These are phyloP conservation scores for Limnothrissa miodon DNA, from an alignment of 2,113 vertebrate species.

Conservation along the genomic window DNA sequence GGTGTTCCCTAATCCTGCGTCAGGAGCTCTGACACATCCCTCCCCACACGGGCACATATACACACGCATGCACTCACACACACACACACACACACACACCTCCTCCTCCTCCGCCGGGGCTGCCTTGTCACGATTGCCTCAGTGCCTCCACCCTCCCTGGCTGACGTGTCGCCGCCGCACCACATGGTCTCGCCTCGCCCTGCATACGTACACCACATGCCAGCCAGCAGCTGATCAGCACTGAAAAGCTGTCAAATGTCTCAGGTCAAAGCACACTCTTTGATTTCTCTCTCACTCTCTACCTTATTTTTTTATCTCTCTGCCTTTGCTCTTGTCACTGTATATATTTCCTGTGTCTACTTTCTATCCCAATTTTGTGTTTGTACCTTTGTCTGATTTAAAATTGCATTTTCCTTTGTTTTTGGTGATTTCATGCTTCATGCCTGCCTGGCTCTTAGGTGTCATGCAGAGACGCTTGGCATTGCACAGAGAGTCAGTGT, in stretches of 20 bases:
- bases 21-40: constrained; percentile 1
- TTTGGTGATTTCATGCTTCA: constrained; percentile 20
- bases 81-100: constrained; percentile 4
- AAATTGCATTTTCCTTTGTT: not conserved
- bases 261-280: not conserved
- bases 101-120: constrained; percentile 6
- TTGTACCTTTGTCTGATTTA: not conserved
- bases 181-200: not conserved
- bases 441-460: not conserved
- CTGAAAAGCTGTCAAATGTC: constrained; percentile 27
- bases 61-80: not conserved
- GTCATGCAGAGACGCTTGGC: constrained; percentile 17
- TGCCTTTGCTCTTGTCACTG: constrained; percentile 32
- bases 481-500: constrained; percentile 11
- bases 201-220: constrained; percentile 25
- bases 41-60: not conserved
- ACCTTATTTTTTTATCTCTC: not conserved
- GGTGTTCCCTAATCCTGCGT: constrained; percentile 15
- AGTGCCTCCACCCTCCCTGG: constrained; percentile 2
- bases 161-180: not conserved
- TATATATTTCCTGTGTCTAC: not conserved
- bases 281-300: constrained; percentile 26
- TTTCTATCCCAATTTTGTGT: not conserved
- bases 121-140: constrained; percentile 5
- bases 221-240: constrained; percentile 26